Evolutionary conservation across 2,113 vertebrate species (phyloP).

Genomic region (Coreoperca whiteheadi): DNA sequence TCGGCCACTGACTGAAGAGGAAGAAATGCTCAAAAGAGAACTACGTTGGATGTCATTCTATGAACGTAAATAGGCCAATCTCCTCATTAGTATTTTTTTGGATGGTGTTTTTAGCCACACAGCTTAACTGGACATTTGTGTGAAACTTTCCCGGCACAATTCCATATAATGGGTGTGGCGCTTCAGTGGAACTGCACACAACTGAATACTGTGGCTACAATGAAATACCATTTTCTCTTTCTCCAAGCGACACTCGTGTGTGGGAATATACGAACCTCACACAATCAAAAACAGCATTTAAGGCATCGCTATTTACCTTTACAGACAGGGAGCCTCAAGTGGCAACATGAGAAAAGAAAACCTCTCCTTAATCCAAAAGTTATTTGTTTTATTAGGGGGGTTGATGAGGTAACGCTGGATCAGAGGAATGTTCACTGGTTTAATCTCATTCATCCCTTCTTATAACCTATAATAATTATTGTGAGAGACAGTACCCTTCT

Average conservation of each 20-base stretch:
- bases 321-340: background rate
- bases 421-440: background rate
- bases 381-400: background rate
- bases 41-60: background rate
- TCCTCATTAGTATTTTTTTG: slow-evolving; percentile 40
- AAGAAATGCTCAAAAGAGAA: background rate
- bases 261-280: background rate
- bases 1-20: background rate
- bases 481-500: background rate
- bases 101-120: slow-evolving; percentile 32
- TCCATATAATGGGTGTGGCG: slow-evolving; percentile 68
- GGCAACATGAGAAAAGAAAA: background rate
- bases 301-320: background rate
- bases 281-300: background rate
- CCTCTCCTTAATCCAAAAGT: background rate
- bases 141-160: slow-evolving; percentile 60
- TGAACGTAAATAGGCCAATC: slow-evolving; percentile 22
- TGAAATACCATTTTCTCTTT: slow-evolving; percentile 36
- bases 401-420: background rate
- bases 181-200: slow-evolving; percentile 34
- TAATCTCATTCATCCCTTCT: background rate
- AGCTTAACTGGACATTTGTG: slow-evolving; percentile 56
- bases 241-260: background rate
- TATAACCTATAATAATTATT: background rate
- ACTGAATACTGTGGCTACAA: slow-evolving; percentile 40